Evolutionary conservation across 2,797 vertebrate species (phyloP).

Genomic region (Chelonia mydas): DNA sequence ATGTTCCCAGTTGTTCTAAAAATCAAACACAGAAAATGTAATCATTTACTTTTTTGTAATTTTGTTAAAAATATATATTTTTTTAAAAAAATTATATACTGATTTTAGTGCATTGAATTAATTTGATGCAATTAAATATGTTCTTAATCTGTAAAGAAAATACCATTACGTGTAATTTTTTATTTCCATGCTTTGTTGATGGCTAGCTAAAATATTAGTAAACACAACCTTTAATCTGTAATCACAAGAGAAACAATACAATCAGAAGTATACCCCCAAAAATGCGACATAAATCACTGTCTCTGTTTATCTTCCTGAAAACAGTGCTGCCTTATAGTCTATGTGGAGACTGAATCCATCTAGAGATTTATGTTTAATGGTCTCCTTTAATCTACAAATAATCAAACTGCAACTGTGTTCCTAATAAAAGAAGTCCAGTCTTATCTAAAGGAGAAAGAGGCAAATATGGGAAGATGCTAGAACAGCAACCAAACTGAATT

Average conservation of each 20-base stretch:
- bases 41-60: not conserved
- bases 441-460: constrained; percentile 52
- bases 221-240: constrained; percentile 56
- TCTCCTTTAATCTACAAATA: constrained; percentile 68
- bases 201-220: constrained; percentile 18
- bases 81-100: not conserved
- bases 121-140: not conserved
- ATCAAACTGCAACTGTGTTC: constrained; percentile 34
- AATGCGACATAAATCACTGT: constrained; percentile 68
- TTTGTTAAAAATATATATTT: not conserved
- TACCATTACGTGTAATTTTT: not conserved
- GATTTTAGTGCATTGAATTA: not conserved
- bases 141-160: not conserved
- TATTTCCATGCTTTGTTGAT: constrained; percentile 18
- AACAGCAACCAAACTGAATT: constrained; percentile 54
- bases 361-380: constrained; percentile 56
- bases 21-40: not conserved
- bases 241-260: constrained; percentile 6
- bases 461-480: constrained; percentile 28
- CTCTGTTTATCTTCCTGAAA: constrained; percentile 62
- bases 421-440: constrained; percentile 60
- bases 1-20: not conserved
- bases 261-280: constrained; percentile 54
- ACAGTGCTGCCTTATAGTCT: constrained; percentile 8
- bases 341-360: constrained; percentile 35